Percentiles rank a stretch among this genome's conserved stretches.
Evolutionary conservation across 92 coral and sea anemone species (phyloP).

Genomic region (Phenganax stokvisi): DNA sequence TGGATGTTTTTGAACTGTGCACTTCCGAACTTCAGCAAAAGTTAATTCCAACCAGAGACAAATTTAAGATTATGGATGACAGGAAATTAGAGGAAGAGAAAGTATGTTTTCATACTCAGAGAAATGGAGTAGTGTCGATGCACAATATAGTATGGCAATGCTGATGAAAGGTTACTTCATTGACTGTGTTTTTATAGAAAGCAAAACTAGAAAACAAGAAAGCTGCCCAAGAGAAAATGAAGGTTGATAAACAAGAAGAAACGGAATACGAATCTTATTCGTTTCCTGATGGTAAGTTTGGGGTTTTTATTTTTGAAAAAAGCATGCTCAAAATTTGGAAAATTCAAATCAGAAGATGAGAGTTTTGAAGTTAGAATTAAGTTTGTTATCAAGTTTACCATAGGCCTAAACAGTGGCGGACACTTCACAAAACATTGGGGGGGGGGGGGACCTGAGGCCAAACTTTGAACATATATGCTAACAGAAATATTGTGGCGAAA

Average conservation of each 20-base stretch:
- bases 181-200: conserved; percentile 40
- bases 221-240: conserved; percentile 56
- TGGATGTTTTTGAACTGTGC: conserved; percentile 89
- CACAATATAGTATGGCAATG: too few species aligned
- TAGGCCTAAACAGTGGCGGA: too few species aligned
- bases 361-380: too few species aligned
- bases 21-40: conserved; percentile 74
- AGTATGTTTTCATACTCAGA: conserved; percentile 39
- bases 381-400: too few species aligned
- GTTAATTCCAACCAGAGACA: conserved; percentile 66
- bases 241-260: conserved; percentile 67
- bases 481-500: too few species aligned
- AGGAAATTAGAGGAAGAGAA: conserved; percentile 80
- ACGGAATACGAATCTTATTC: conserved; percentile 68
- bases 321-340: background rate
- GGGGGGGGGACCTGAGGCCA: too few species aligned
- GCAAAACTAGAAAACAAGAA: conserved; percentile 58
- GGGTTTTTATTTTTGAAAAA: background rate
- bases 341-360: too few species aligned
- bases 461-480: too few species aligned
- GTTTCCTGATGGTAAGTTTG: conserved; percentile 72
- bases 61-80: conserved; percentile 84
- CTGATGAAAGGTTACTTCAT: too few species aligned
- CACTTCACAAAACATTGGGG: too few species aligned
- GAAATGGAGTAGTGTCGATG: too few species aligned